phyloP scores from a whole-genome alignment of 2,888 invertebrate species.

The Agrotis clavis region DNA sequence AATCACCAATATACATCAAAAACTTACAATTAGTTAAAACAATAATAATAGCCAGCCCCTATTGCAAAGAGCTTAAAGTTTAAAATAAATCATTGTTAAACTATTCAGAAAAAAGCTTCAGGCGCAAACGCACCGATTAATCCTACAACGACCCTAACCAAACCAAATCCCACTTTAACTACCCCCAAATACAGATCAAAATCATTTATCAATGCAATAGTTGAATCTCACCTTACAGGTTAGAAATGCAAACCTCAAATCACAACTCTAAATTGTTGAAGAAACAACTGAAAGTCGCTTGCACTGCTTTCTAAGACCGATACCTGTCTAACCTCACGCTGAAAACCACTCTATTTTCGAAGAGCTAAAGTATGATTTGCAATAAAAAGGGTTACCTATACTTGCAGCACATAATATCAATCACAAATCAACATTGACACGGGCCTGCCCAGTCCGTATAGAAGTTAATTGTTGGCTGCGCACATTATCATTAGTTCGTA shows the following conservation, averaged over 20 bases:
- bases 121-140: conserved; percentile 52
- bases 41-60: conserved; percentile 64
- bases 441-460: conserved; percentile 83
- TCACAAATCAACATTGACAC: conserved; percentile 88
- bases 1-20: conserved; percentile 71
- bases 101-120: conserved; percentile 62
- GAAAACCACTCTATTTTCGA: conserved; percentile 3
- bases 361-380: neutral
- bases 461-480: conserved; percentile 83
- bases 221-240: conserved; percentile 33
- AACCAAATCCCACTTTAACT: conserved; percentile 20
- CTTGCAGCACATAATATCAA: conserved; percentile 82
- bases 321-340: neutral
- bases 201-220: conserved; percentile 23
- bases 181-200: conserved; percentile 13
- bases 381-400: conserved; percentile 27
- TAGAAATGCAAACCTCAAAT: conserved; percentile 32
- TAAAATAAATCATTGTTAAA: conserved; percentile 59
- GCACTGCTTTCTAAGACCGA: conserved; percentile 18
- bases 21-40: conserved; percentile 68
- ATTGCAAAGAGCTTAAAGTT: conserved; percentile 56
- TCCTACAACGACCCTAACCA: conserved; percentile 6
- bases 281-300: conserved; percentile 37
- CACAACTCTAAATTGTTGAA: conserved; percentile 14
- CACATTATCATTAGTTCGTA: conserved; percentile 80